Base-by-base conservation (phyloP, 2,113 vertebrate species). In the Trogon melanurus region DNA sequence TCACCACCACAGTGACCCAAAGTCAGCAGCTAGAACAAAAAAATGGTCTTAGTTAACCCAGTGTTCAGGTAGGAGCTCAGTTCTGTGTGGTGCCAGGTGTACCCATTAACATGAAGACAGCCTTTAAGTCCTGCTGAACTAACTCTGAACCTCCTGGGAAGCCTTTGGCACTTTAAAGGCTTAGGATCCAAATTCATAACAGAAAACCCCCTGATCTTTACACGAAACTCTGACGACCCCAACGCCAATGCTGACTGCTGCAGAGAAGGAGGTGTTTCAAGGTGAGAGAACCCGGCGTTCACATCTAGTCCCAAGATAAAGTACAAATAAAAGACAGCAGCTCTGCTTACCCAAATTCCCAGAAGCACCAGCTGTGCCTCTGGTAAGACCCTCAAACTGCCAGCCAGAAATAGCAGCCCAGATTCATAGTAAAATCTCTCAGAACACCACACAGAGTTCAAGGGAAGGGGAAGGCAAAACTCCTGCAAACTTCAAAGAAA, bases 351-450 rank as follows among this genome's bases (percentile, higher is more conserved):
- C 19, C 83, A 84, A 64, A 81, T 70, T 85, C 85, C 81, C 78
- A 65, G 47, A 62, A 83, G 87, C 30, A 85, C 53, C 78, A 65
- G 62, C 50, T 56, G 27, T 74, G 73, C 32, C 84, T 82, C 32
- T 16, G 71, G 18, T 61, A 85, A 88, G 89, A 93, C 93, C 91
- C 87, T 94, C 73, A 89, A 89, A 72, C 48, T 23, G 21, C 36
- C 53, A 79, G 44, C 54, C 78, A 85, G 73, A 91, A 94, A 82
- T 5, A 92, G 50, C 50, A 87, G 45, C n/a, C 56, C 76, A 48
- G 29, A 57, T 50, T 54, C 80, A 69, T n/a, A 32, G 67, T 29
- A 62, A 70, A 75, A 70, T 21, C 67, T 45, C 11, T 51, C 66
- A 85, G 66, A 95, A 56, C 27, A 50, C 41, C 21, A 64, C 34